These are phyloP conservation scores for Tyto alba DNA, from an alignment of 2,113 vertebrate species.

Conservation along the genomic window DNA sequence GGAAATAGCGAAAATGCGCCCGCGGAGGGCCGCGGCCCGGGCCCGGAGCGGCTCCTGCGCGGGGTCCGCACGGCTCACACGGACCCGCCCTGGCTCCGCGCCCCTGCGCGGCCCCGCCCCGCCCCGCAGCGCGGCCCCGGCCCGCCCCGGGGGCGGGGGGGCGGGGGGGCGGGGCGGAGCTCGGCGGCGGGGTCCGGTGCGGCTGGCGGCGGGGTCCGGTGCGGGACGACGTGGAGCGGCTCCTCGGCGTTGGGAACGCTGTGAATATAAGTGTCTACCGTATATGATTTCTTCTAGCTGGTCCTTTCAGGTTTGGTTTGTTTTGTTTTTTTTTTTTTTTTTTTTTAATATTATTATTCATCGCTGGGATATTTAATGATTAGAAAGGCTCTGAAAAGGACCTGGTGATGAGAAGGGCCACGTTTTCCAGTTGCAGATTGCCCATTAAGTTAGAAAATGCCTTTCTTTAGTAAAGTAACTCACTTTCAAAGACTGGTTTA, in stretches of 20 bases:
- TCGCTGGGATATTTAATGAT: fast-evolving
- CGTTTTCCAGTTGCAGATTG: background rate
- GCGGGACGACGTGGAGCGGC: background rate
- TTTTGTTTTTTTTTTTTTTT: too few species aligned
- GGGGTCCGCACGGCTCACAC: too few species aligned
- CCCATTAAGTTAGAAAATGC: fast-evolving
- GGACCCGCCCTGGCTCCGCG: too few species aligned
- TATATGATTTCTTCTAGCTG: fast-evolving
- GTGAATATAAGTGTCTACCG: fast-evolving
- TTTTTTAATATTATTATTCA: too few species aligned
- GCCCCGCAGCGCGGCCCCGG: too few species aligned
- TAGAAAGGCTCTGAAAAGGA: background rate
- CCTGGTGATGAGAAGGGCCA: fast-evolving
- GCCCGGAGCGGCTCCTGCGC: too few species aligned
- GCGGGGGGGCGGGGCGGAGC: background rate
- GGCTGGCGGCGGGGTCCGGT: background rate
- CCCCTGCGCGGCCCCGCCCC: background rate
- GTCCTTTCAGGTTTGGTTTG: too few species aligned
- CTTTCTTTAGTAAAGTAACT: fast-evolving
- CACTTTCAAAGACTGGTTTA: fast-evolving
- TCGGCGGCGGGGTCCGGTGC: background rate
- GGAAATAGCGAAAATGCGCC: too few species aligned
- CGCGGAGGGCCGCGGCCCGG: too few species aligned
- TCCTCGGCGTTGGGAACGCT: background rate
- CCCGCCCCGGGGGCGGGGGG: background rate